Evolutionary conservation across 2,113 vertebrate species (phyloP), one percentile per base, ranked within the genome.

Genomic region (Hippolais icterina): DNA sequence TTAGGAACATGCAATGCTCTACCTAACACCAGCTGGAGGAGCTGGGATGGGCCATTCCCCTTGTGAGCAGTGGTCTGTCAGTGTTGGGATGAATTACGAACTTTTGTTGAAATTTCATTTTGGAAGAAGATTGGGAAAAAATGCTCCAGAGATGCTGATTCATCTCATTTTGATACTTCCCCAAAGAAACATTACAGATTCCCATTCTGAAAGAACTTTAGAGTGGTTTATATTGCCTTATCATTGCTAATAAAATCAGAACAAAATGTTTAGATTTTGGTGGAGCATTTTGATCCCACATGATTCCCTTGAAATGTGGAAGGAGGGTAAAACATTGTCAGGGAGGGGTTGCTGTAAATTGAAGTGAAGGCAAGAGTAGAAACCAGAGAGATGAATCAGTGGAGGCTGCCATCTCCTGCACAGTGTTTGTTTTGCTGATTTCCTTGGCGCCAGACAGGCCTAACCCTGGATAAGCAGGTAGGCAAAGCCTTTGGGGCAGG

Each of bases 231-330:
- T 65, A 65, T 72, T 93, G 41, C 54, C 77, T 92, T 92, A 61
- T 63, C 4, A 2, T 79, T 95, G 25, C 84, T 92, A 88, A 95
- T 88, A 90, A 92, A 94, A 92, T 92, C 37, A 46, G 90, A 76
- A 70, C 29, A 39, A 66, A 81, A 63, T 54, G 44, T 92, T 93
- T 94, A 70, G 59, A 16, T 83, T 91, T 71, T 41, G 33, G 27
- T 59, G 77, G 56, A 91, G 53, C 22, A 3, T 76, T 94, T 75
- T 92, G 19, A 81, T 94, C 80, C 60, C 29, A 49, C 9, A 2
- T 52, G 59, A 54, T 66, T 83, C 87, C 64, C 42, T 81, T 89
- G 70, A 75, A 87, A 35, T 42, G 33, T 63, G 60, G 28, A 96
- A 59, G 65, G 39, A 87, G 12, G 23, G 42, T 61, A 63, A 59